Percentiles rank a stretch among this genome's conserved stretches.
These are phyloP conservation scores for Ips typographus DNA, from an alignment of 1,140 invertebrate genomes.

Conservation along the genomic window DNA sequence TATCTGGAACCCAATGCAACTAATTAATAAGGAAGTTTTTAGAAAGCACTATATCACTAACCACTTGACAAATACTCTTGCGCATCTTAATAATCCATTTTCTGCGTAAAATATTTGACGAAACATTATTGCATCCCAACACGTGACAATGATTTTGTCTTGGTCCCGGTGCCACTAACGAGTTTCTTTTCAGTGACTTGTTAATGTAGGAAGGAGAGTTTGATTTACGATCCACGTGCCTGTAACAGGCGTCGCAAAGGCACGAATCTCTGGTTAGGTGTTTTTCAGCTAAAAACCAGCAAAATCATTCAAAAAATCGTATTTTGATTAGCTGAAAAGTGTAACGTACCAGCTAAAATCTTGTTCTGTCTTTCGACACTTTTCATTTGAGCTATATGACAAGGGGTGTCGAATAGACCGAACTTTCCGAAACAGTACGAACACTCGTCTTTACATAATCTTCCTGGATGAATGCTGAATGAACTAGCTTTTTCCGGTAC, in stretches of 20 bases:
- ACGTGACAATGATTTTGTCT: conserved; percentile 60
- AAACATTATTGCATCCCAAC: conserved; percentile 61
- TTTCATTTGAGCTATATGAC: conserved; percentile 82
- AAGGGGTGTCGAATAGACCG: conserved; percentile 79
- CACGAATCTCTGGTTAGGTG: conserved; percentile 78
- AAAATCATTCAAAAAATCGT: too few species aligned
- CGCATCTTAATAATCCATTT: conserved; percentile 78
- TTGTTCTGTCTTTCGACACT: conserved; percentile 74
- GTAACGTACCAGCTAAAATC: conserved; percentile 64
- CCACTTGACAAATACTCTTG: conserved; percentile 69
- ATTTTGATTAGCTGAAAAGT: conserved; percentile 2
- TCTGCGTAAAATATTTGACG: conserved; percentile 69
- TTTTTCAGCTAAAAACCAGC: conserved; percentile 62
- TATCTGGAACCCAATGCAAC: conserved; percentile 51
- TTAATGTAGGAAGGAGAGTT: conserved; percentile 62
- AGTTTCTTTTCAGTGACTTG: conserved; percentile 45
- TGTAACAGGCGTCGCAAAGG: conserved; percentile 80
- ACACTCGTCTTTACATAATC: conserved; percentile 78
- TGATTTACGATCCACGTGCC: conserved; percentile 78
- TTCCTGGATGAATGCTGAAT: conserved; percentile 78
- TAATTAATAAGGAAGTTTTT: conserved; percentile 7
- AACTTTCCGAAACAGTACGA: conserved; percentile 84
- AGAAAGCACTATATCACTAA: conserved; percentile 46
- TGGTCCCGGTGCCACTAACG: conserved; percentile 47
- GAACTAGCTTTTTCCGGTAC: conserved; percentile 85